phyloP scores from a whole-genome alignment of 2,797 vertebrate species.

The Hephaestus fuliginosus region DNA sequence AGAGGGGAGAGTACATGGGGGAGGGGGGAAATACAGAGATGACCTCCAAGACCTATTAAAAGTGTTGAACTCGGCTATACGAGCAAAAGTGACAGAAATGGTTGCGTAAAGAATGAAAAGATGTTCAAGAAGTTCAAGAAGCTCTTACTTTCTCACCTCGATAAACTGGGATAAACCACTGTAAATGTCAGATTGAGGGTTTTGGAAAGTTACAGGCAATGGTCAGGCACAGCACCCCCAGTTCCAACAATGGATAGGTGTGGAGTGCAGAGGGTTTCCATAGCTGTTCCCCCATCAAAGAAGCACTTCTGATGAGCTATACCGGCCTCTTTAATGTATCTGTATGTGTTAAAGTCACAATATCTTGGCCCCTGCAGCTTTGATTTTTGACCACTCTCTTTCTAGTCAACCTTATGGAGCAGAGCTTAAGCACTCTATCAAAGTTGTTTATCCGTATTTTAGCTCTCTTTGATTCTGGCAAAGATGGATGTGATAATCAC shows the following conservation, averaged over 20 bases:
- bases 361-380: not conserved
- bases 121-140: not conserved
- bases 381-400: conserved; percentile 9
- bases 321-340: conserved; percentile 4
- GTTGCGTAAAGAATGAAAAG: not conserved
- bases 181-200: not conserved
- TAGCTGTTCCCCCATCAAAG: not conserved
- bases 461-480: conserved; percentile 18
- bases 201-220: conserved; percentile 19
- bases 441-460: conserved; percentile 40
- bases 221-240: not conserved
- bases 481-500: conserved; percentile 43
- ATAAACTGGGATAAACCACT: not conserved
- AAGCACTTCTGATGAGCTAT: conserved; percentile 1
- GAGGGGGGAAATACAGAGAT: too few relatives aligned
- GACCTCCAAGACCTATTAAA: not conserved
- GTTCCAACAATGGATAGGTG: not conserved
- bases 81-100: not conserved
- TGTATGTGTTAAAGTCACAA: not conserved
- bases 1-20: too few relatives aligned
- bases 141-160: not conserved
- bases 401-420: not conserved
- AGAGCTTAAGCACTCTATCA: not conserved
- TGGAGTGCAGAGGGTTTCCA: too few relatives aligned
- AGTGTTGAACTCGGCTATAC: not conserved